Evolutionary conservation across 2,888 invertebrate genomes (phyloP), one percentile per base, ranked within the genome.

Genomic region (Synanthedon myopaeformis): DNA sequence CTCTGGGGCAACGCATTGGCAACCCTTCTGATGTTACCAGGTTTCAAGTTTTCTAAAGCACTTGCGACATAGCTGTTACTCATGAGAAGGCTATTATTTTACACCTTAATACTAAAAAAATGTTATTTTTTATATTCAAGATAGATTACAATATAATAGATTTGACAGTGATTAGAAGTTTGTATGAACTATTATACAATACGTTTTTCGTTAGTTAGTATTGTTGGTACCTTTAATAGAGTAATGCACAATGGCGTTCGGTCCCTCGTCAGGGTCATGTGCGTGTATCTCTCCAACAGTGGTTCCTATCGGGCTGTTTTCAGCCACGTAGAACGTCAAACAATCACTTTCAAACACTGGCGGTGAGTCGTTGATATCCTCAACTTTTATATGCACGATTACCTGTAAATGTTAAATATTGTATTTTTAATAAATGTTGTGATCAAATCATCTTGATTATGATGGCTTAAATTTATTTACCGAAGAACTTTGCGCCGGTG

Each of bases 281-380:
- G 98, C 96, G 66, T 93, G 91, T 54, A 98, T 93, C 67, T 94
- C 94, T 0, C 97, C 98, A 0, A 99, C 96, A 0, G 95, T 94
- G 0, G 97, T 96, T 0, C 97, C 98, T 1, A 97, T 91, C 0
- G 98, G 98, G n/a, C 96, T 96, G 74, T 99, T 99, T 82, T 99
- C 99, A 0, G 96, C 89, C 4, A 99, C 93, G 73, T 95, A 96
- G 45, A 98, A 90, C 0, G 93, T 91, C 12, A 99, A 93, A 70
- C 94, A 93, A 66, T 96, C 96, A 3, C 94, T 93, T 57, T 95
- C 93, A 77, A 97, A 97, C 0, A 94, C 93, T 0, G 96, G 96
- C 0, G 96, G 96, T 0, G 95, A 95, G 70, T 96, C 96, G 70
- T 96, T 96, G 10, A 96, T 93, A 69, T 96, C 96, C 69, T 96